Evolutionary conservation across 2,797 vertebrate species (phyloP).

Genomic region (Sarcophilus harrisii): DNA sequence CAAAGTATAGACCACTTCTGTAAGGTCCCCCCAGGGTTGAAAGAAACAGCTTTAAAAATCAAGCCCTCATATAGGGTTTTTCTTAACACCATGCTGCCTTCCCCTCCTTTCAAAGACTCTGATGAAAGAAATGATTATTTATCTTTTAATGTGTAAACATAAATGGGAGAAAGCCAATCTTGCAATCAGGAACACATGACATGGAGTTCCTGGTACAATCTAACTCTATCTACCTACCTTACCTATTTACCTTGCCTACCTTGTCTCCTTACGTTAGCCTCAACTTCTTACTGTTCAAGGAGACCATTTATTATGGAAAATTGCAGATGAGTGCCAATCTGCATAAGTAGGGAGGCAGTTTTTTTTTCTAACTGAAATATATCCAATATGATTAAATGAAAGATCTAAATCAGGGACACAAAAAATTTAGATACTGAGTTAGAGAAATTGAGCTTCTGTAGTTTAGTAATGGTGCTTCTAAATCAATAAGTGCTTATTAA

Average conservation of each 20-base stretch:
- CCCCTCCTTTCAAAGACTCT: neutral
- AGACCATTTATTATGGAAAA: neutral
- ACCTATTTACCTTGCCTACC: neutral
- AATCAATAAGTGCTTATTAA: neutral
- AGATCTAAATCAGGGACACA: neutral
- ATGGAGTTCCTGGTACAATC: neutral
- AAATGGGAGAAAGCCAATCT: neutral
- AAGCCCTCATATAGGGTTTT: neutral
- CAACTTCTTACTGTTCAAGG: neutral
- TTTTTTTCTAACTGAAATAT: neutral
- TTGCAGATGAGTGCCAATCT: neutral
- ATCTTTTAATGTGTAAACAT: neutral
- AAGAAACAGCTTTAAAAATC: neutral
- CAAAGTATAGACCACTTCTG: neutral
- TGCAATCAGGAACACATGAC: neutral
- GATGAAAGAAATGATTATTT: neutral
- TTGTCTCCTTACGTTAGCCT: neutral
- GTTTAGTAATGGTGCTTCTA: neutral
- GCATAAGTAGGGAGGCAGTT: neutral
- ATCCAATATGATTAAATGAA: neutral
- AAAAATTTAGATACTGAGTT: neutral
- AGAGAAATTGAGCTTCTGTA: neutral
- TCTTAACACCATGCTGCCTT: too few species aligned
- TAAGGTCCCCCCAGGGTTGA: fast-evolving
- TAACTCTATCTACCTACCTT: neutral